phyloP scores from a whole-genome alignment of 2,113 vertebrate species.

The Poecilia latipinna region DNA sequence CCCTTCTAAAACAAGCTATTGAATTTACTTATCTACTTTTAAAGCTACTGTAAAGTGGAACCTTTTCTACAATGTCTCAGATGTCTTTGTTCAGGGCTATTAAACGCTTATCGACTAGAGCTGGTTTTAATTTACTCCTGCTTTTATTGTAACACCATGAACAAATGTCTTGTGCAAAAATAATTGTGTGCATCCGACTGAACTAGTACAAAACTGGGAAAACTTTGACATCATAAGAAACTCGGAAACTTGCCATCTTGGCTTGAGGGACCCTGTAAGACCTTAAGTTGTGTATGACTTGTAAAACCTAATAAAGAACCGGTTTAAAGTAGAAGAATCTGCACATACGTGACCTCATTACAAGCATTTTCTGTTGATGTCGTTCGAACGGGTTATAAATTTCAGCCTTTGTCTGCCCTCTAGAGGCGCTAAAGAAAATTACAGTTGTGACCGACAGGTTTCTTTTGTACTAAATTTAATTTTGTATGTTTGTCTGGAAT shows the following conservation, averaged over 20 bases:
- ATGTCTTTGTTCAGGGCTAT: neutral
- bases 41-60: neutral
- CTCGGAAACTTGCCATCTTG: neutral
- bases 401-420: slow-evolving; percentile 46
- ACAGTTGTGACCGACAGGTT: neutral
- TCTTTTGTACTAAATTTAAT: neutral
- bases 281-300: neutral
- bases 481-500: neutral
- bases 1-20: neutral
- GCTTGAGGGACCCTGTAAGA: neutral
- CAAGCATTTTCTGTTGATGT: slow-evolving; percentile 27
- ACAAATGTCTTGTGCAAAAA: too few species aligned
- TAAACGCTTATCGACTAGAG: neutral
- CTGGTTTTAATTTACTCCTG: neutral
- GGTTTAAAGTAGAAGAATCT: slow-evolving; percentile 27
- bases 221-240: neutral
- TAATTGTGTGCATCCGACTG: neutral
- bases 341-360: slow-evolving; percentile 1
- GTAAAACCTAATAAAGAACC: slow-evolving; percentile 32
- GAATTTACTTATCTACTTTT: neutral
- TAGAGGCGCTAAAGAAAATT: slow-evolving; percentile 28
- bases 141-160: neutral
- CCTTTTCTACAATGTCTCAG: too few species aligned
- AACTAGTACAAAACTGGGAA: neutral
- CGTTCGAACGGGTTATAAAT: neutral